Evolutionary conservation across 2,797 vertebrate genomes (phyloP).

Genomic region (Halcyon leucocephala): DNA sequence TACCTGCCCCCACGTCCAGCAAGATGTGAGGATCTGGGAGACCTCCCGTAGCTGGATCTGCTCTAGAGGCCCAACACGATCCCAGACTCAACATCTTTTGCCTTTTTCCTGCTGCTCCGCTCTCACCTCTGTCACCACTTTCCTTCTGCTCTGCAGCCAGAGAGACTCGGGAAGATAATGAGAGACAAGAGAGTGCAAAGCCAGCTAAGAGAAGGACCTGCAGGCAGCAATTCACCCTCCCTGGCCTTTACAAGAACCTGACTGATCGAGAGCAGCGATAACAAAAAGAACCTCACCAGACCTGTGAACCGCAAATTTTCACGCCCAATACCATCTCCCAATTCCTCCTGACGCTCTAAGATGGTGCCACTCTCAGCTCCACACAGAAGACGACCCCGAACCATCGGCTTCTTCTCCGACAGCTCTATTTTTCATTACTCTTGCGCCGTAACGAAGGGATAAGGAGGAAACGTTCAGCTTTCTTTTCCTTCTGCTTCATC

Average conservation of each 20-base stretch:
- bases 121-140: not conserved
- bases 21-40: not conserved
- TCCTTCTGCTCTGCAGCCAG: not conserved
- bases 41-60: not conserved
- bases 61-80: not conserved
- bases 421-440: not conserved
- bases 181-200: constrained; percentile 18
- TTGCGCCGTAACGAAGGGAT: not conserved
- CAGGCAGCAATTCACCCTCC: not conserved
- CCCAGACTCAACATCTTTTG: not conserved
- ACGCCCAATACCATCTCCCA: not conserved
- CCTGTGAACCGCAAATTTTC: not conserved
- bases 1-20: not conserved
- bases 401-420: not conserved
- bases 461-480: not conserved
- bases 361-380: not conserved
- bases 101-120: not conserved
- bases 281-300: fast-evolving
- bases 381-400: not conserved
- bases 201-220: not conserved
- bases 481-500: not conserved
- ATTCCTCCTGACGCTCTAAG: not conserved
- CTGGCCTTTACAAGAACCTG: not conserved
- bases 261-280: not conserved
- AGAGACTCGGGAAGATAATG: not conserved